Base-by-base conservation (phyloP, 2,888 invertebrate species). In the Campaea margaritaria region DNA sequence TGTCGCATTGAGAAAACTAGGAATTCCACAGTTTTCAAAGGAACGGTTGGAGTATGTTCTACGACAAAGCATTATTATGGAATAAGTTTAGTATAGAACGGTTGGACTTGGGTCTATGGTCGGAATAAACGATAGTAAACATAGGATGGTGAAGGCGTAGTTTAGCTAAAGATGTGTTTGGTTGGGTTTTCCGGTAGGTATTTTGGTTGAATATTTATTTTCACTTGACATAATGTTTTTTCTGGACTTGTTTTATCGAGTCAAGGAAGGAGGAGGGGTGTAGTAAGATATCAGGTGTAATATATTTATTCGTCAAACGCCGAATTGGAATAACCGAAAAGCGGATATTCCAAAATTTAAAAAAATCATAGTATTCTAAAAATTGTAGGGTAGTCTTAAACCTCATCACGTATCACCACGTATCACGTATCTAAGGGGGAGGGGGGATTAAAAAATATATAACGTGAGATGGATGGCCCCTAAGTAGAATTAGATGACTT, bases 71-170 rank as follows among this genome's bases (percentile, higher is more conserved):
- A 31, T 31, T 48, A 38, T 1, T 12, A 12, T 38, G 46, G 41
- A 13, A 10, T 13, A 13, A 21, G 34, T 44, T 61, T 52, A 43
- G 52, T 50, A 52, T 15, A 56, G 42, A 53, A 56, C 42, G 49
- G 36, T 49, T 57, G 46, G 51, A 47, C 42, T 51, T 56, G 55
- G 55, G 59, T 65, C 62, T 65, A 64, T 58, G 55, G 59, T 51
- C 50, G 45, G 44, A 49, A 56, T 65, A 59, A 68, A 58, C 62
- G 56, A 62, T 59, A 60, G 56, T 57, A 65, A 67, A 65, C 63
- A 67, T 31, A 38, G 58, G 61, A 62, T 58, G 55, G 64, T 45
- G 39, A 58, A 57, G 41, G 56, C 58, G 49, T 58, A 54, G 52
- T 64, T 58, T 38, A 62, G 57, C 57, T 57, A 54, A 51, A 56